Percentiles rank a stretch among this genome's conserved stretches.
Evolutionary conservation across 2,797 vertebrate species (phyloP).

Genomic region (Lacerta agilis): DNA sequence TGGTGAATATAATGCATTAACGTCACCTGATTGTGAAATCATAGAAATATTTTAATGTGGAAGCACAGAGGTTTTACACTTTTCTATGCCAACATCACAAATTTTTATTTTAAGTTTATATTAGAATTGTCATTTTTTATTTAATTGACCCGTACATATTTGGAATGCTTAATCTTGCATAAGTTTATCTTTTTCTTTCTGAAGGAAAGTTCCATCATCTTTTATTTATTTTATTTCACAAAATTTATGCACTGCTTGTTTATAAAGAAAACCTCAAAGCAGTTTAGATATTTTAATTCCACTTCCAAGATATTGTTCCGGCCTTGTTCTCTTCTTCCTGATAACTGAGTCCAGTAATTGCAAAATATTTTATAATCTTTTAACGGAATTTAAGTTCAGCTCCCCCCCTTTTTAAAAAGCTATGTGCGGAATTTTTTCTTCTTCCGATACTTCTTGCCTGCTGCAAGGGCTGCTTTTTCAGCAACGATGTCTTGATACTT

Average conservation of each 20-base stretch:
- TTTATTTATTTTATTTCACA: neutral
- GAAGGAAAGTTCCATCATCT: neutral
- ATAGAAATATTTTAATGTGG: neutral
- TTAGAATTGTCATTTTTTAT: neutral
- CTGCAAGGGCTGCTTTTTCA: constrained; percentile 87
- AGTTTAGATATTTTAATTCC: constrained; percentile 11
- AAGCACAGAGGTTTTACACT: neutral
- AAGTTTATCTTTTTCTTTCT: neutral
- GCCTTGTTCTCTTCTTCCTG: constrained; percentile 20
- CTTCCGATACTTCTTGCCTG: constrained; percentile 89
- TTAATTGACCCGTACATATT: neutral
- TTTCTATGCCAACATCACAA: neutral
- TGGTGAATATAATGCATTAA: neutral
- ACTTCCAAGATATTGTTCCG: constrained; percentile 21
- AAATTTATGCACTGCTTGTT: no score
- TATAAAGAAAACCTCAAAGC: no score
- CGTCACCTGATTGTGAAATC: neutral
- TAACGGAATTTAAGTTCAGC: constrained; percentile 33
- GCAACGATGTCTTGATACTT: constrained; percentile 90
- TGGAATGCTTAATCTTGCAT: neutral
- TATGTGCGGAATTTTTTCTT: constrained; percentile 88
- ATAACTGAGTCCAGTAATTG: constrained; percentile 44
- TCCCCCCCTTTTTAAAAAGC: constrained; percentile 49
- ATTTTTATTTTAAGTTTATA: neutral
- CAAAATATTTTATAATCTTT: constrained; percentile 34